phyloP scores from a whole-genome alignment of 2,888 invertebrate species.

The Nomada fucata region DNA sequence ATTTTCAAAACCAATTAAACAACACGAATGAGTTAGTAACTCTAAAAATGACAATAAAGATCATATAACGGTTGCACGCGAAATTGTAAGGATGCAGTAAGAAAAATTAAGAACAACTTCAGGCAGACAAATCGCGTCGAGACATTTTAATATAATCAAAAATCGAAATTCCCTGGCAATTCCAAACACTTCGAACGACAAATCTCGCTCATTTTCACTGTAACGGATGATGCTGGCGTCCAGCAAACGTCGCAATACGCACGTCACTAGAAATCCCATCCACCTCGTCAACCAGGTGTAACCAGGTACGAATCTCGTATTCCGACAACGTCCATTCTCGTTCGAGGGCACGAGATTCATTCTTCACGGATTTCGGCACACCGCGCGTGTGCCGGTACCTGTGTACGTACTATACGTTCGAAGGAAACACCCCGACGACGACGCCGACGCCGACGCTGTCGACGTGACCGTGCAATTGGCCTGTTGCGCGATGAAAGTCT shows the following conservation, averaged over 20 bases:
- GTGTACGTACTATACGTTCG: background rate
- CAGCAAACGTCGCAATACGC: too few species aligned
- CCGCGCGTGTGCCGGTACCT: background rate
- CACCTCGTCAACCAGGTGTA: background rate
- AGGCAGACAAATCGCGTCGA: too few species aligned
- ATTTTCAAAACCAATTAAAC: too few species aligned
- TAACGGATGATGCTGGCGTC: too few species aligned
- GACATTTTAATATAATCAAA: too few species aligned
- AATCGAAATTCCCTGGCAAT: too few species aligned
- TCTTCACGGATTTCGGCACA: constrained; percentile 12
- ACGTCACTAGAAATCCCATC: background rate
- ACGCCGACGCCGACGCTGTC: background rate
- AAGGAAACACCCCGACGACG: background rate
- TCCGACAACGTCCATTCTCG: constrained; percentile 36
- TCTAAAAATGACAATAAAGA: too few species aligned
- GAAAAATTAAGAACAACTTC: background rate
- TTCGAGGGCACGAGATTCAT: constrained; percentile 47
- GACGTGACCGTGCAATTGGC: constrained; percentile 18
- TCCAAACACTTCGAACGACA: too few species aligned
- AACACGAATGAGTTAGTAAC: too few species aligned
- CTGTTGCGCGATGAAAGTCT: background rate
- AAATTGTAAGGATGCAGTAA: too few species aligned
- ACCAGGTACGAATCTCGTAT: background rate
- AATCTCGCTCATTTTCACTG: too few species aligned
- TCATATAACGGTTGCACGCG: too few species aligned